phyloP scores from a whole-genome alignment of 1,140 invertebrate species.

The Meteorus sp. region DNA sequence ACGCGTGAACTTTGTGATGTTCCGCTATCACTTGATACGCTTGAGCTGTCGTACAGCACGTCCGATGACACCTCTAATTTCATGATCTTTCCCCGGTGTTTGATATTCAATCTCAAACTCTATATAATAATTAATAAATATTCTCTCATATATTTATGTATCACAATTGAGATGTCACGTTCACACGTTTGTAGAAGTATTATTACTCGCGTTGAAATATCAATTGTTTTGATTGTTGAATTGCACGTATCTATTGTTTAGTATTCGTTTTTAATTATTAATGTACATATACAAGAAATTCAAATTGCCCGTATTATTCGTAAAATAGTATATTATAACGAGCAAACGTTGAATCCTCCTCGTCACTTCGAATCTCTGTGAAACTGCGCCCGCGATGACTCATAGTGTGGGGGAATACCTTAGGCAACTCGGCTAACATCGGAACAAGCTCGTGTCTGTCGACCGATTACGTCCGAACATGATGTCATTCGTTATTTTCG shows the following conservation, averaged over 20 bases:
- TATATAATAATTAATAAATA: no score
- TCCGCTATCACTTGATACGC: conserved; percentile 54
- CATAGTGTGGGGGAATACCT: conserved; percentile 55
- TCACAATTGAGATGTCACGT: no score
- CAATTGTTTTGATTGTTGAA: no score
- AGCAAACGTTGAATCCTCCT: conserved; percentile 12
- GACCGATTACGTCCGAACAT: conserved; percentile 12
- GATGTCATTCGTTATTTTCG: conserved; percentile 34
- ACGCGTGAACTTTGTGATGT: conserved; percentile 53
- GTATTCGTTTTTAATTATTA: background rate
- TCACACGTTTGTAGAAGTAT: background rate
- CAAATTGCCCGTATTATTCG: no score
- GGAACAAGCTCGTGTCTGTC: conserved; percentile 21
- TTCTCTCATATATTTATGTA: no score
- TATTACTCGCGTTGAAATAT: no score
- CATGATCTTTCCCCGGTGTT: conserved; percentile 35
- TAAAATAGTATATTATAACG: no score
- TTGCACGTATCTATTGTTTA: no score
- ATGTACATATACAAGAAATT: no score
- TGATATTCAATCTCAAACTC: no score
- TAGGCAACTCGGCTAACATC: conserved; percentile 33
- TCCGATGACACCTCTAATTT: conserved; percentile 53
- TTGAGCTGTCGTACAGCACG: conserved; percentile 52
- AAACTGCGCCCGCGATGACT: conserved; percentile 43
- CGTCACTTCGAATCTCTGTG: conserved; percentile 20